Percentiles rank a stretch among this genome's conserved stretches.
These are phyloP conservation scores for Lycia hirtaria DNA, from an alignment of 2,888 invertebrate genomes.

Conservation along the genomic window DNA sequence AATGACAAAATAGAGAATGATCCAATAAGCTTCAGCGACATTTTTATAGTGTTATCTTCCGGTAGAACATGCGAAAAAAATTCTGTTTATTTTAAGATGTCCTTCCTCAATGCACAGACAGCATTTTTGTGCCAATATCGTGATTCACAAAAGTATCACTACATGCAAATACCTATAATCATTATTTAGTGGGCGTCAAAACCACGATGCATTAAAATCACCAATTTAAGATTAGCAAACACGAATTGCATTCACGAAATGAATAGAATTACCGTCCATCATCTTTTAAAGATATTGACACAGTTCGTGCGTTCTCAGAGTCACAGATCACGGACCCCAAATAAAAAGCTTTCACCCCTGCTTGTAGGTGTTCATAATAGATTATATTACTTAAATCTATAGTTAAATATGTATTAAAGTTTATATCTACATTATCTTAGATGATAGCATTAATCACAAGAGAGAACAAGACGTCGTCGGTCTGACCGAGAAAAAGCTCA, in stretches of 20 bases:
- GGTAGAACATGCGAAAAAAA: neutral
- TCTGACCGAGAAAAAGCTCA: constrained; percentile 29
- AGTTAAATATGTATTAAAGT: constrained; percentile 47
- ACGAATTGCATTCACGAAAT: constrained; percentile 37
- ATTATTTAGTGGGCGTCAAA: constrained; percentile 32
- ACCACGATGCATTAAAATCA: constrained; percentile 24
- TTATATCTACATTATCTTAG: constrained; percentile 41
- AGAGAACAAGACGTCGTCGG: constrained; percentile 26
- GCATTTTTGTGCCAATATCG: constrained; percentile 21
- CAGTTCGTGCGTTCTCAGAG: constrained; percentile 58
- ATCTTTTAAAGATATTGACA: constrained; percentile 34
- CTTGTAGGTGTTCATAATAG: constrained; percentile 68
- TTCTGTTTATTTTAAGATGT: constrained; percentile 13
- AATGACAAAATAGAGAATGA: too few species aligned
- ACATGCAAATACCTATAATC: constrained; percentile 3
- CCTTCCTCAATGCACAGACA: constrained; percentile 12
- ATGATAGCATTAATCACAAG: constrained; percentile 34
- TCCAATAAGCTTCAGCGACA: too few species aligned
- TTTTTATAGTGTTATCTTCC: too few species aligned
- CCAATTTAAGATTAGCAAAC: constrained; percentile 28
- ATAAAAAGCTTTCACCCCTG: constrained; percentile 71
- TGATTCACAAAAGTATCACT: constrained; percentile 24
- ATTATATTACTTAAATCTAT: constrained; percentile 26
- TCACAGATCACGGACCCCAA: constrained; percentile 60
- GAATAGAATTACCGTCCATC: constrained; percentile 38